Evolutionary conservation across 2,797 vertebrate genomes (phyloP), one percentile per base, ranked within the genome.

Genomic region (Enteromius fasciolatus): DNA sequence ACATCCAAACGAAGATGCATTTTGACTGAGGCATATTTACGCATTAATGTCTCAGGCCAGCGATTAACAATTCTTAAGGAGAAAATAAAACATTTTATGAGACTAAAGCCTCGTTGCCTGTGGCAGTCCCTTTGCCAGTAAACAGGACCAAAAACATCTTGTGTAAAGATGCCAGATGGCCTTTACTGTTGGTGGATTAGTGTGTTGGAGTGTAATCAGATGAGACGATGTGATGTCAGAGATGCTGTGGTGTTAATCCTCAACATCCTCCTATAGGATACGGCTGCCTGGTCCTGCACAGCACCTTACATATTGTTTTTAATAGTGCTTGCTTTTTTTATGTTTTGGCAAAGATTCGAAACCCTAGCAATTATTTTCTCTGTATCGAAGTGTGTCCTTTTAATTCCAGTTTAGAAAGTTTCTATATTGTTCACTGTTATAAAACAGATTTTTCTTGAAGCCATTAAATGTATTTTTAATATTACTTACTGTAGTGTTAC

Each of bases 131-230:
- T 69, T 63, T 81, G 48, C 69, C 44, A 36, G 73, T 67, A 17
- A 80, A 59, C 25, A 8, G 28, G 33, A 63, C 57, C 44, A 46
- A 31, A 33, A 0, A 9, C 50, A 74, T 77, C 66, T 73, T 46
- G 18, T 25, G 67, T 78, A 73, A 70, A 78, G 76, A 20, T 75
- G 79, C 68, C 81, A 88, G 83, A 85, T 85, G 81, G 85, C 50
- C 57, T 84, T 36, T 72, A 75, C 33, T 78, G 54, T 76, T 44
- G 39, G 15, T 81, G 83, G 87, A 87, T 87, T 41, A 81, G 69
- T 61, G 77, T 85, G 76, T 84, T 66, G 70, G 67, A 20, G 59
- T 15, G 17, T 67, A 76, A 83, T 80, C 76, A 72, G 76, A 73
- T 70, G 59, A 76, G 77, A 79, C 69, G 69, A 63, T 76, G 46